A percentile compares a stretch with the other conserved stretches of the same genome.
These are phyloP conservation scores for Phrixothrix hirtus DNA, from an alignment of 2,888 invertebrate genomes.

Conservation along the genomic window DNA sequence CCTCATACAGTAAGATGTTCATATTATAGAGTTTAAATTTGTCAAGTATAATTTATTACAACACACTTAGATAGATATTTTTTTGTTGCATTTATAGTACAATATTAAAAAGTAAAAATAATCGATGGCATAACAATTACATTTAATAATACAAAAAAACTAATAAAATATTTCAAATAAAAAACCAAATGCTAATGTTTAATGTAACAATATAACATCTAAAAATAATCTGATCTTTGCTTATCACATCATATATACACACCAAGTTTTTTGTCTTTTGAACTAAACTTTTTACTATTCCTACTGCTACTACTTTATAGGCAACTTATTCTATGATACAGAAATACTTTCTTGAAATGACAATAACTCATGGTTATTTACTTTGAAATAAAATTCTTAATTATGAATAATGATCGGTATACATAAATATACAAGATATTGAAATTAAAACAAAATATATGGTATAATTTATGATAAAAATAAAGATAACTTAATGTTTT, in stretches of 20 bases:
- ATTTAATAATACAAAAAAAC: conserved; percentile 9
- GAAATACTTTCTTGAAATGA: too few relatives aligned
- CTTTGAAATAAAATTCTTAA: too few relatives aligned
- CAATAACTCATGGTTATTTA: too few relatives aligned
- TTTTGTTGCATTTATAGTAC: too few relatives aligned
- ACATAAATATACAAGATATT: not conserved
- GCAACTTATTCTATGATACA: too few relatives aligned
- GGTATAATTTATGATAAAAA: too few relatives aligned
- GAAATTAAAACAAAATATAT: not conserved
- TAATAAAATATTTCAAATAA: conserved; percentile 6
- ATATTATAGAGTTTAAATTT: too few relatives aligned
- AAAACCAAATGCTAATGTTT: not conserved
- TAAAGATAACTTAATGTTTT: not conserved
- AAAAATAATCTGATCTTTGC: not conserved
- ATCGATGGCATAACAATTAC: conserved; percentile 14
- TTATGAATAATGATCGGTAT: too few relatives aligned
- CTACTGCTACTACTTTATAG: too few relatives aligned
- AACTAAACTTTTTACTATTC: not conserved
- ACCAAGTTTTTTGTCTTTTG: not conserved
- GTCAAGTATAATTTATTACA: too few relatives aligned
- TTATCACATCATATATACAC: not conserved
- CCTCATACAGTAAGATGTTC: too few relatives aligned
- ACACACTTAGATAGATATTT: too few relatives aligned
- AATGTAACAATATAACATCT: not conserved
- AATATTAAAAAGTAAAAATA: not conserved